These are phyloP conservation scores for Dendroctonus valens DNA, from an alignment of 1,140 invertebrate species.

Conservation along the genomic window DNA sequence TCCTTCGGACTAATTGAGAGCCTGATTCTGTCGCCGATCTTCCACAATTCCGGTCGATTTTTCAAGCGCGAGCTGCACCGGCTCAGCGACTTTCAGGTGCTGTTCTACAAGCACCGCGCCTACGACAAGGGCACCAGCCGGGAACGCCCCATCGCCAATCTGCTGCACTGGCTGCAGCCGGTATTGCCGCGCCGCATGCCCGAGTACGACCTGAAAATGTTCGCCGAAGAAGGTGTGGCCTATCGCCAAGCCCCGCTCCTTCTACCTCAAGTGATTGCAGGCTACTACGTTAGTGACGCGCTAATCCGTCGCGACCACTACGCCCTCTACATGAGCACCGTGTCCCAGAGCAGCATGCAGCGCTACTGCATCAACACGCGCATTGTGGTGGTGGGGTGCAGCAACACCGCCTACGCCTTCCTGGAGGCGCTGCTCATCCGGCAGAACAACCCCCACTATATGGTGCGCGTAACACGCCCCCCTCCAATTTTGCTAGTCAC, in stretches of 20 bases:
- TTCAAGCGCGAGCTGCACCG: slow-evolving; percentile 54
- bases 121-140: slow-evolving; percentile 40
- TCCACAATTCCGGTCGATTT: slow-evolving; percentile 35
- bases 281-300: slow-evolving; percentile 11
- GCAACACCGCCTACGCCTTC: slow-evolving; percentile 66
- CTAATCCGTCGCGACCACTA: slow-evolving; percentile 43
- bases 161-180: slow-evolving; percentile 47
- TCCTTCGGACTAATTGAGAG: slow-evolving; percentile 38
- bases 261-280: too few species aligned
- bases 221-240: slow-evolving; percentile 36
- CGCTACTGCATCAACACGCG: slow-evolving; percentile 58
- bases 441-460: slow-evolving; percentile 47
- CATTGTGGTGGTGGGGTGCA: slow-evolving; percentile 74
- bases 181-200: slow-evolving; percentile 46
- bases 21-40: slow-evolving; percentile 41
- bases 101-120: slow-evolving; percentile 55
- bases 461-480: slow-evolving; percentile 1
- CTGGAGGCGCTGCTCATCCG: slow-evolving; percentile 64
- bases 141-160: slow-evolving; percentile 40
- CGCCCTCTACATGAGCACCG: slow-evolving; percentile 52
- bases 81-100: slow-evolving; percentile 48
- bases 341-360: slow-evolving; percentile 50
- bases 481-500: neutral
- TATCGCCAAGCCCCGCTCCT: too few species aligned
- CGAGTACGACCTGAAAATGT: slow-evolving; percentile 38